phyloP scores from a whole-genome alignment of 2,797 vertebrate species.

The Danio kyathit region DNA sequence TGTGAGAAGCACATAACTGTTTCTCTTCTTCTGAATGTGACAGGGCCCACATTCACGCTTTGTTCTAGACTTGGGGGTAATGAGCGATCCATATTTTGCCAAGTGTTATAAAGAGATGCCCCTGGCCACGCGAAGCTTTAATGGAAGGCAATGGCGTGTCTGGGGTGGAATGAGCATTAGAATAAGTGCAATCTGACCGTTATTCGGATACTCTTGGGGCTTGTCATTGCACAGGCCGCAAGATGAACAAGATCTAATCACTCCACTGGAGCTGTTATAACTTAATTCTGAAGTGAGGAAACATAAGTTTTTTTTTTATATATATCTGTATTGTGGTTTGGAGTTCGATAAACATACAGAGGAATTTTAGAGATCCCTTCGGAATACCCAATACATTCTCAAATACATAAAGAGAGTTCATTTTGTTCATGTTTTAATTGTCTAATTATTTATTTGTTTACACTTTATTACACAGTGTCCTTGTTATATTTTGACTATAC shows the following conservation, averaged over 20 bases:
- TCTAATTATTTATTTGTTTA: no score
- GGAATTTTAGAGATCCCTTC: no score
- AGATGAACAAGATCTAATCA: constrained; percentile 41
- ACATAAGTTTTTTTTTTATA: constrained; percentile 36
- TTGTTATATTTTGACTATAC: no score
- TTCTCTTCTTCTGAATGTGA: constrained; percentile 64
- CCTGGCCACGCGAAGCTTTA: constrained; percentile 57
- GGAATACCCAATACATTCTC: no score
- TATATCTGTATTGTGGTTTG: neutral
- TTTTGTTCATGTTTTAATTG: no score
- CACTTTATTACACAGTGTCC: no score
- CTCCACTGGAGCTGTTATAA: constrained; percentile 23
- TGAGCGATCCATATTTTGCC: constrained; percentile 70
- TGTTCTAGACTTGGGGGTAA: constrained; percentile 67
- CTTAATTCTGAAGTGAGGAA: constrained; percentile 5
- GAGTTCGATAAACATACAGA: neutral
- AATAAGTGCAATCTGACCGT: constrained; percentile 60
- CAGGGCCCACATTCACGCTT: constrained; percentile 58
- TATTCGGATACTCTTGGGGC: constrained; percentile 40
- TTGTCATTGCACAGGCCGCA: constrained; percentile 49
- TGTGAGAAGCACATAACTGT: constrained; percentile 69
- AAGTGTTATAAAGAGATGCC: constrained; percentile 72
- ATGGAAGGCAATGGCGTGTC: constrained; percentile 60
- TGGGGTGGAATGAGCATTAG: constrained; percentile 59
- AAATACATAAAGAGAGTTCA: no score